A percentile compares a stretch with the other conserved stretches of the same genome.
phyloP scores from a whole-genome alignment of 2,888 invertebrate species.

The Hedychridium roseum region DNA sequence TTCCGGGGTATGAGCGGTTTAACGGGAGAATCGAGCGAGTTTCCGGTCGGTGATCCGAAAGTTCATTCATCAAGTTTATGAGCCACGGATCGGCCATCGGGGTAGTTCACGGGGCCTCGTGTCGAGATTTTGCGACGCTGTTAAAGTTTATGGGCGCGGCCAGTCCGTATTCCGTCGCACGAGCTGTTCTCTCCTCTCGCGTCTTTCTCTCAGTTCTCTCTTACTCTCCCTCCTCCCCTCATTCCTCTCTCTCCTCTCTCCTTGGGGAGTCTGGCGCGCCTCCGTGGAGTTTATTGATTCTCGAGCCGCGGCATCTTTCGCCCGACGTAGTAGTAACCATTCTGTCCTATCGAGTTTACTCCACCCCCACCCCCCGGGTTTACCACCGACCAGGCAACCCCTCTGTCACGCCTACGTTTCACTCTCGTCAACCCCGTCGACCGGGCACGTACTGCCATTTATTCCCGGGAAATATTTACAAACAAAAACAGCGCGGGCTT shows the following conservation, averaged over 20 bases:
- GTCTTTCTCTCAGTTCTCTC: slow-evolving; percentile 31
- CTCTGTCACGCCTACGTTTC: no score
- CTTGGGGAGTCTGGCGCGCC: slow-evolving; percentile 35
- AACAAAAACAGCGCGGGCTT: no score
- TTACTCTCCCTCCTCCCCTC: slow-evolving; percentile 14
- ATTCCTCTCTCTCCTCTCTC: slow-evolving; percentile 10
- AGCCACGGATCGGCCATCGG: slow-evolving; percentile 41
- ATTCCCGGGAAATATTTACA: no score
- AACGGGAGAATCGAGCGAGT: no score
- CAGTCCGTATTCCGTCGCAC: slow-evolving; percentile 45
- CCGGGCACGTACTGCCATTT: no score
- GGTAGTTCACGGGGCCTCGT: slow-evolving; percentile 25
- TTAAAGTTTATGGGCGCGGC: slow-evolving; percentile 62
- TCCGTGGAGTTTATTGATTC: slow-evolving; percentile 60
- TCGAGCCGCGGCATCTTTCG: slow-evolving; percentile 56
- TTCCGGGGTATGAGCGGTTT: no score
- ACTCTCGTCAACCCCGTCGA: no score
- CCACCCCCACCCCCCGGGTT: slow-evolving; percentile 35
- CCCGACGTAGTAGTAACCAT: slow-evolving; percentile 36
- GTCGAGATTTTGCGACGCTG: slow-evolving; percentile 56
- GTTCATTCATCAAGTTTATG: slow-evolving; percentile 54
- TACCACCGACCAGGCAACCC: slow-evolving; percentile 36
- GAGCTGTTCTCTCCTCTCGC: slow-evolving; percentile 42
- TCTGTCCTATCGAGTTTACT: slow-evolving; percentile 47
- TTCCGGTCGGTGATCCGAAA: slow-evolving; percentile 38